Percentiles rank a stretch among this genome's conserved stretches.
These are phyloP conservation scores for Oryzias woworae DNA, from an alignment of 2,113 vertebrate genomes.

Conservation along the genomic window DNA sequence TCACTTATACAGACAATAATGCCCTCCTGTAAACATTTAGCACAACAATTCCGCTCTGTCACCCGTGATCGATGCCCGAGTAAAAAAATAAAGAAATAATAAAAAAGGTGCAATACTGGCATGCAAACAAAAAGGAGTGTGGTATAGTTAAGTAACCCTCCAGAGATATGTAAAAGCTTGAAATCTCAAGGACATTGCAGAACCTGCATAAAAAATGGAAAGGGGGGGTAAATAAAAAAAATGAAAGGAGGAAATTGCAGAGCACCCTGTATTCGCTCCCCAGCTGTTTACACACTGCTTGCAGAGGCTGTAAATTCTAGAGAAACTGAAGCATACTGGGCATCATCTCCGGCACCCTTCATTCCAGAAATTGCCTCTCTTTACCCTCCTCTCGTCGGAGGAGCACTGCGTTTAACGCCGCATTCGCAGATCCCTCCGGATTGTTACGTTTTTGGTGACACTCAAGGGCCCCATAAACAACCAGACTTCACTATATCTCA, in stretches of 20 bases:
- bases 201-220: slow-evolving; percentile 43
- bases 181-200: slow-evolving; percentile 71
- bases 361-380: slow-evolving; percentile 69
- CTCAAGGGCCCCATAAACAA: slow-evolving; percentile 61
- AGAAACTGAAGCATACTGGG: slow-evolving; percentile 69
- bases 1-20: slow-evolving; percentile 39
- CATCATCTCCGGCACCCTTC: slow-evolving; percentile 66
- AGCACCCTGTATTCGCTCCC: slow-evolving; percentile 54
- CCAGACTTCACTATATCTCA: slow-evolving; percentile 50
- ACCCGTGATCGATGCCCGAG: slow-evolving; percentile 63
- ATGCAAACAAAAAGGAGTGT: slow-evolving; percentile 63
- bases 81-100: slow-evolving; percentile 17
- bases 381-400: slow-evolving; percentile 53
- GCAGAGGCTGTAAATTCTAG: slow-evolving; percentile 75
- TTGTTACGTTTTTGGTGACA: slow-evolving; percentile 57
- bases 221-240: background rate
- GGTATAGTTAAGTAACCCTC: slow-evolving; percentile 70
- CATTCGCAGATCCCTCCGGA: slow-evolving; percentile 40
- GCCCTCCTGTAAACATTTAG: slow-evolving; percentile 52
- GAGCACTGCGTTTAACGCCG: slow-evolving; percentile 53
- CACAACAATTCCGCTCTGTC: slow-evolving; percentile 52
- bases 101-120: slow-evolving; percentile 66
- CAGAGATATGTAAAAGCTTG: slow-evolving; percentile 71
- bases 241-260: slow-evolving; percentile 57
- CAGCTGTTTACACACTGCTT: slow-evolving; percentile 65